Percentiles rank a stretch among this genome's conserved stretches.
These are phyloP conservation scores for Kradibia gibbosae DNA, from an alignment of 1,140 invertebrate species.

Conservation along the genomic window DNA sequence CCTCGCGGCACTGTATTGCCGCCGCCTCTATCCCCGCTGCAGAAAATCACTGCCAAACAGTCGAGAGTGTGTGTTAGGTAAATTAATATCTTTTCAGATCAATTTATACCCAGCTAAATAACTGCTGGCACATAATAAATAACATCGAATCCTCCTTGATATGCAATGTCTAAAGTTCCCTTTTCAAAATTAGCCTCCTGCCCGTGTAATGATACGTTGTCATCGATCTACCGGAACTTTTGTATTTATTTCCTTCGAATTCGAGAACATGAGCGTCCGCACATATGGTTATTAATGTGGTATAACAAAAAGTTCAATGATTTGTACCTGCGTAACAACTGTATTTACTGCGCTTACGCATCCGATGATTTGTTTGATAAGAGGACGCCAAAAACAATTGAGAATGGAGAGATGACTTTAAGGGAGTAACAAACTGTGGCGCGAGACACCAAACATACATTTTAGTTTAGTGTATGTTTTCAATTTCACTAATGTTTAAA, in stretches of 20 bases:
- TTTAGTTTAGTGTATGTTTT: too few species aligned
- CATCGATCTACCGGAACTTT: constrained; percentile 29
- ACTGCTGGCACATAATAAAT: constrained; percentile 49
- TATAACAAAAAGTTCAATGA: constrained; percentile 19
- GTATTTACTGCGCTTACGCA: constrained; percentile 22
- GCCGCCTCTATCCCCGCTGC: neutral
- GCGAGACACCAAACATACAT: neutral
- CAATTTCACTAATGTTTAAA: too few species aligned
- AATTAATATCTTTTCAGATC: constrained; percentile 51
- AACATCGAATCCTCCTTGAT: constrained; percentile 28
- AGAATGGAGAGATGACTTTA: neutral
- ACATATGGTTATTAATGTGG: constrained; percentile 23
- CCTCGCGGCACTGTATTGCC: constrained; percentile 24
- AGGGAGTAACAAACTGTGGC: neutral
- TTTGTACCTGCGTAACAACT: constrained; percentile 24
- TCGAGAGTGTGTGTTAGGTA: constrained; percentile 34
- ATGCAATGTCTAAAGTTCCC: constrained; percentile 28
- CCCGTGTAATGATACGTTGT: constrained; percentile 29
- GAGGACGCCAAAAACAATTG: constrained; percentile 2
- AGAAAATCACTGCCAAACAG: neutral
- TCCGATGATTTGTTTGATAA: neutral
- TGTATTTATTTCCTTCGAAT: constrained; percentile 23
- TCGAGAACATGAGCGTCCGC: neutral
- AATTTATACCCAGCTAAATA: constrained; percentile 50
- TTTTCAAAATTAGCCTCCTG: constrained; percentile 31